Conservation (phyloP, 2,888 invertebrate genomes). For the Tachina lurida region DNA sequence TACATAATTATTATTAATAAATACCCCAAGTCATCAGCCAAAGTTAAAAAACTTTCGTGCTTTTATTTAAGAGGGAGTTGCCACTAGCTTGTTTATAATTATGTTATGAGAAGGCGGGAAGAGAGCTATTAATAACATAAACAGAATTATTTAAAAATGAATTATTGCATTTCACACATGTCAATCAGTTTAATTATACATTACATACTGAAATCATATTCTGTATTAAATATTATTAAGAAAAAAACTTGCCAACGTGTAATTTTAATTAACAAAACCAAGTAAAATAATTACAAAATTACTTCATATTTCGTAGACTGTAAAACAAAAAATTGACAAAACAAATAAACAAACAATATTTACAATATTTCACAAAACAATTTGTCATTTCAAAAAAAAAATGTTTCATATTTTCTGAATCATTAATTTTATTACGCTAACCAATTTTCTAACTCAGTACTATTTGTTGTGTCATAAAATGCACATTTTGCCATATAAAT, state of each 20-base stretch:
- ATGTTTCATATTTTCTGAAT: constrained; percentile 36
- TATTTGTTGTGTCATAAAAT: constrained; percentile 15
- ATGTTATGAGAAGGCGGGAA: too few relatives aligned
- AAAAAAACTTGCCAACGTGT: background rate
- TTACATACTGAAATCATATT: background rate
- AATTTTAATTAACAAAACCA: constrained; percentile 18
- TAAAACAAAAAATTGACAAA: background rate
- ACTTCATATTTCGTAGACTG: background rate
- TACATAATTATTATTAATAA: too few relatives aligned
- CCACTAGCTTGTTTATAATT: too few relatives aligned
- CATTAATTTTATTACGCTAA: constrained; percentile 30
- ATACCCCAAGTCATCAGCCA: too few relatives aligned
- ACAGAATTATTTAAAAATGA: too few relatives aligned
- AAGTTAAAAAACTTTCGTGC: too few relatives aligned
- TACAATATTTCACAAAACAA: constrained; percentile 3
- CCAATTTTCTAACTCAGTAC: constrained; percentile 4
- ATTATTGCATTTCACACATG: too few relatives aligned
- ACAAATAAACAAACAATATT: constrained; percentile 5
- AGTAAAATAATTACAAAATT: background rate
- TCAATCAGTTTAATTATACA: too few relatives aligned
- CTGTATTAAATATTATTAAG: background rate
- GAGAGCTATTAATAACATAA: too few relatives aligned
- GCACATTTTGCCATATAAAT: constrained; percentile 24
- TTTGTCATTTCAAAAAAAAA: constrained; percentile 4
- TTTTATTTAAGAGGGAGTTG: too few relatives aligned